These are phyloP conservation scores for Capitulum mitella DNA, from an alignment of 2,888 invertebrate species.

Conservation along the genomic window DNA sequence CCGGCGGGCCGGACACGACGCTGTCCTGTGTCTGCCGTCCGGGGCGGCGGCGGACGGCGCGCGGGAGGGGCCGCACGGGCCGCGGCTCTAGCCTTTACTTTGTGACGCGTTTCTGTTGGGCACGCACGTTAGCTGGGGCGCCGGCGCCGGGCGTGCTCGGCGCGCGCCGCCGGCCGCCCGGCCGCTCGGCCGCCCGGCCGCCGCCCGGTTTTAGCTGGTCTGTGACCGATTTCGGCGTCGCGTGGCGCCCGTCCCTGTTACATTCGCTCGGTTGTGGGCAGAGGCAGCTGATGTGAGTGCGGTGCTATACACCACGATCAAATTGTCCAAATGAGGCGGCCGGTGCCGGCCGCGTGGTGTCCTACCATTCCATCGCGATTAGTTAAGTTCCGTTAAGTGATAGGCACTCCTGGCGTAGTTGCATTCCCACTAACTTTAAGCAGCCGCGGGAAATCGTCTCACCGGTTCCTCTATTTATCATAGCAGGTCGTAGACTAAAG, in stretches of 20 bases:
- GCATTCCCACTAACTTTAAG: constrained; percentile 3
- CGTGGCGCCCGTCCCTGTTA: not conserved
- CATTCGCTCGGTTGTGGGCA: not conserved
- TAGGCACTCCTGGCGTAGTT: not conserved
- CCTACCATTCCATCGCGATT: constrained; percentile 4
- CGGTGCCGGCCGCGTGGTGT: not conserved
- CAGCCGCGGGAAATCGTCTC: constrained; percentile 4
- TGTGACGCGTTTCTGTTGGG: not conserved
- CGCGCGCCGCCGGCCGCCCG: too few relatives aligned
- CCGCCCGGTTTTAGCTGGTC: not conserved
- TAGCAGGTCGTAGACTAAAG: constrained; percentile 15
- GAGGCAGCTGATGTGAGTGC: not conserved
- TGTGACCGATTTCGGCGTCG: not conserved
- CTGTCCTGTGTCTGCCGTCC: too few relatives aligned
- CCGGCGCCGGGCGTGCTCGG: not conserved
- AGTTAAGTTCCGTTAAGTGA: constrained; percentile 16
- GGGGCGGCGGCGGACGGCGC: not conserved
- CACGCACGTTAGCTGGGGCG: not conserved
- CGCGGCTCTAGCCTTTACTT: not conserved
- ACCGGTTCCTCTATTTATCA: not conserved
- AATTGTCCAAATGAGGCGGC: not conserved
- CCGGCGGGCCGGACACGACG: too few relatives aligned
- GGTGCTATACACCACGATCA: not conserved
- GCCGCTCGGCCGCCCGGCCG: too few relatives aligned
- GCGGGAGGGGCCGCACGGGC: not conserved